These are phyloP conservation scores for Andrena bucephala DNA, from an alignment of 2,888 invertebrate species.

Conservation along the genomic window DNA sequence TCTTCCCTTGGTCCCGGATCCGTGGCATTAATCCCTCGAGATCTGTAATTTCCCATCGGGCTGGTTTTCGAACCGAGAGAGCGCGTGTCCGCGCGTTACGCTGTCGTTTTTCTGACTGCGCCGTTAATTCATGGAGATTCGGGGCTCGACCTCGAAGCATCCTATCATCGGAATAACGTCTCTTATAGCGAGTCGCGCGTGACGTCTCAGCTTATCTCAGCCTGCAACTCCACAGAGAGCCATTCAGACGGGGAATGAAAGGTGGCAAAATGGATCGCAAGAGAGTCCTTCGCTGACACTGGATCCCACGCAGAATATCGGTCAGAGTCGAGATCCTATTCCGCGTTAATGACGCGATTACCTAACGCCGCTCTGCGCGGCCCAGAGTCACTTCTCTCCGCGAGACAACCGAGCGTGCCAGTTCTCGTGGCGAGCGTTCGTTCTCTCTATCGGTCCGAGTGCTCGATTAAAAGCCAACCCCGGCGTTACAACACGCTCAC, in stretches of 20 bases:
- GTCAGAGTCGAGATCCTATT: neutral
- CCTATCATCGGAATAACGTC: neutral
- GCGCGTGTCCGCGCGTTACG: conserved; percentile 27
- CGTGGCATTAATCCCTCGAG: conserved; percentile 29
- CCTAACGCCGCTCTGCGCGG: neutral
- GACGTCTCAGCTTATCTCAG: no score
- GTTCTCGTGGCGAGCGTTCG: conserved; percentile 6
- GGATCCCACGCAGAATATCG: neutral
- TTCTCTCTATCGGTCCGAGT: neutral
- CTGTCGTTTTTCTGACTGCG: neutral
- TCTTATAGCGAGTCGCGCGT: neutral
- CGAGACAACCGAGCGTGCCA: conserved; percentile 28
- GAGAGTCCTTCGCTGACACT: neutral
- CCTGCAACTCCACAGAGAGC: no score
- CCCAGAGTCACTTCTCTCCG: neutral
- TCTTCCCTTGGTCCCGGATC: conserved; percentile 7
- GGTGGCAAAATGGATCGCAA: neutral
- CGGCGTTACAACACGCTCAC: neutral
- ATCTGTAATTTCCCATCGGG: conserved; percentile 26
- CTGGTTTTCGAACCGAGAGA: conserved; percentile 5
- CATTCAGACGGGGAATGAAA: no score
- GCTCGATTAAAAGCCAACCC: conserved; percentile 27
- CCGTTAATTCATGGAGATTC: conserved; percentile 27
- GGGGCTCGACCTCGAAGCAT: neutral
- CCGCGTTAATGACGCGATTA: conserved; percentile 11